Evolutionary conservation across 2,113 vertebrate species (phyloP).

Genomic region (Charina bottae): DNA sequence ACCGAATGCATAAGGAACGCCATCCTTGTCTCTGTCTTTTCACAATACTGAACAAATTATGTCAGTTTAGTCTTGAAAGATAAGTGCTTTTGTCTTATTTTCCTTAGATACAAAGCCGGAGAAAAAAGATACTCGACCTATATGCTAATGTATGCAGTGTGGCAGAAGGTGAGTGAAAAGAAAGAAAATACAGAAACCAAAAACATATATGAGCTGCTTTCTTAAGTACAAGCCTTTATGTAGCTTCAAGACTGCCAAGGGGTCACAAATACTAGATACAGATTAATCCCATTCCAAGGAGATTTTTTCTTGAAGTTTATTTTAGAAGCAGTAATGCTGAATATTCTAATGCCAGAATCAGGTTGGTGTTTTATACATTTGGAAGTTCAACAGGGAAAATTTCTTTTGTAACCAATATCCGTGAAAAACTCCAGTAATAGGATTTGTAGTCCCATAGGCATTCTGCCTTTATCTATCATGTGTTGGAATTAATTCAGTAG

Average conservation of each 20-base stretch:
- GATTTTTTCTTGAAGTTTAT: background rate
- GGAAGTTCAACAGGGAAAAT: background rate
- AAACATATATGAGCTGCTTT: background rate
- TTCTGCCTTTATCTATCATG: background rate
- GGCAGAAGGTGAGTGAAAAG: conserved; percentile 84
- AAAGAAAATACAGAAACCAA: background rate
- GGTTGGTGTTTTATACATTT: background rate
- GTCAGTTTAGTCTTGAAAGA: conserved; percentile 43
- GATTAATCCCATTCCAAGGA: background rate
- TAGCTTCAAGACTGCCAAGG: background rate
- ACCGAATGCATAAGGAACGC: background rate
- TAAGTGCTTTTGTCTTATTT: conserved; percentile 11
- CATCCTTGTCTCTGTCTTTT: background rate
- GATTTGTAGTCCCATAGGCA: background rate
- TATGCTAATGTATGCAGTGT: conserved; percentile 90
- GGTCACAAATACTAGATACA: background rate
- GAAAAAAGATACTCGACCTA: conserved; percentile 96
- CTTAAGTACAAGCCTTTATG: background rate
- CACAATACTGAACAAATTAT: conserved; percentile 9
- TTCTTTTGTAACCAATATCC: background rate
- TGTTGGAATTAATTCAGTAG: background rate
- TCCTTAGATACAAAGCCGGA: conserved; percentile 91
- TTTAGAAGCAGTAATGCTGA: background rate
- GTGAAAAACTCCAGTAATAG: background rate
- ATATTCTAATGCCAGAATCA: background rate